Evolutionary conservation across 2,797 vertebrate species (phyloP).

Genomic region (Cichlasoma orientale): DNA sequence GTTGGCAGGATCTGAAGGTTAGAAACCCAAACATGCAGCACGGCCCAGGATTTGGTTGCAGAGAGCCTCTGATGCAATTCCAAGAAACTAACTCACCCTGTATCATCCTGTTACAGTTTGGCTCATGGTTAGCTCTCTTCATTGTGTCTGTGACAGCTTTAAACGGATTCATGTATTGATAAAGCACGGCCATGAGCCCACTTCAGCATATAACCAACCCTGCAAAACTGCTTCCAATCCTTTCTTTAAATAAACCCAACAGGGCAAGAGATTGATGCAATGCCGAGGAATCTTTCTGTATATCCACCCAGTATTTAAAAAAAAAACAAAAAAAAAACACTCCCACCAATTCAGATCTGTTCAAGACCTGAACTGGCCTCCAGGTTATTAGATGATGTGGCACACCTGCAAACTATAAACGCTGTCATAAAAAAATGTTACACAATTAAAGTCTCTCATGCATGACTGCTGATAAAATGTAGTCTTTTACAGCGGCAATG

Average conservation of each 20-base stretch:
- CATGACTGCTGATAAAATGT: constrained; percentile 19
- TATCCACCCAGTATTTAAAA: not conserved
- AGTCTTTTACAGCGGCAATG: constrained; percentile 22
- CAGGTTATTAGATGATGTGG: constrained; percentile 7
- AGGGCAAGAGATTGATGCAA: constrained; percentile 39
- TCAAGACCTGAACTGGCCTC: constrained; percentile 35
- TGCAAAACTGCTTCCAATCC: constrained; percentile 45
- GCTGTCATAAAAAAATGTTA: constrained; percentile 9
- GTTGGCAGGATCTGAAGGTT: constrained; percentile 50
- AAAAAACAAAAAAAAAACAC: not conserved
- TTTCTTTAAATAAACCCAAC: constrained; percentile 47
- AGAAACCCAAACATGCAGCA: constrained; percentile 54
- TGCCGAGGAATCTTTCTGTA: constrained; percentile 36
- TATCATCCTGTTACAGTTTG: constrained; percentile 63
- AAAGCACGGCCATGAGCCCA: constrained; percentile 50
- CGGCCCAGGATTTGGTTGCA: constrained; percentile 62
- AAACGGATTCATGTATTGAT: constrained; percentile 64
- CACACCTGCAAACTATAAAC: constrained; percentile 34
- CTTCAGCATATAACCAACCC: constrained; percentile 48
- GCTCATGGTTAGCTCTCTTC: constrained; percentile 46
- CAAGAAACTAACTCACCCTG: constrained; percentile 72
- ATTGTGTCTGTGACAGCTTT: constrained; percentile 65
- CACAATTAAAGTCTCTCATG: constrained; percentile 9
- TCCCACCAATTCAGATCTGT: constrained; percentile 11
- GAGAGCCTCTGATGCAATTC: constrained; percentile 80